A percentile compares a stretch with the other conserved stretches of the same genome.
phyloP scores from a whole-genome alignment of 2,888 invertebrate genomes.

The Monoplex corrugatus region DNA sequence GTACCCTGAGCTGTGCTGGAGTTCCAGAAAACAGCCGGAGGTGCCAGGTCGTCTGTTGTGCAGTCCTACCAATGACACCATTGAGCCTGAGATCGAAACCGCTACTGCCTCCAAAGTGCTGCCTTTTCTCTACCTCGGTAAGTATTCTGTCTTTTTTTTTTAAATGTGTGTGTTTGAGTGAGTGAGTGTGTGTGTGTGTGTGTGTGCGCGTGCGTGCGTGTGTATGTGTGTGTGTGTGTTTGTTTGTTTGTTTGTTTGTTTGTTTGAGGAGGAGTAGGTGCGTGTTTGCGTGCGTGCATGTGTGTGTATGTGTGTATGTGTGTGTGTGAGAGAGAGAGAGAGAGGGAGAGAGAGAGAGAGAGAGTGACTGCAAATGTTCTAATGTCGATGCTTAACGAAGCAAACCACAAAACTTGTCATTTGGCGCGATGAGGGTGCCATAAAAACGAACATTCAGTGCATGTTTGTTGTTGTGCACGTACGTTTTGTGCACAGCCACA shows the following conservation, averaged over 20 bases:
- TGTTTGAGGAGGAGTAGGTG: too few species aligned
- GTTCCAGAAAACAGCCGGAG: constrained; percentile 80
- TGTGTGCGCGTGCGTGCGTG: not conserved
- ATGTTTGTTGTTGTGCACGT: too few species aligned
- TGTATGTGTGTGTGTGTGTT: not conserved
- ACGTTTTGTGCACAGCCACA: too few species aligned
- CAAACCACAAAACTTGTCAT: too few species aligned
- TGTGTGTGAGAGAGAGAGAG: too few species aligned
- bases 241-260: not conserved
- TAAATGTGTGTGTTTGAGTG: constrained; percentile 14
- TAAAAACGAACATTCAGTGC: too few species aligned
- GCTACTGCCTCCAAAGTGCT: constrained; percentile 90
- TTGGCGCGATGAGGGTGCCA: too few species aligned
- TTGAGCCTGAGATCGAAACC: constrained; percentile 84
- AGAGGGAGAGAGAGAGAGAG: too few species aligned
- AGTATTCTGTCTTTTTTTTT: constrained; percentile 54
- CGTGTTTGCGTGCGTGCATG: not conserved
- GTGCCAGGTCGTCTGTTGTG: constrained; percentile 82
- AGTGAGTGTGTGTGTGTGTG: constrained; percentile 8
- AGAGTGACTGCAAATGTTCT: too few species aligned
- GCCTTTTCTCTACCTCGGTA: constrained; percentile 89
- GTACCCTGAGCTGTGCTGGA: constrained; percentile 89
- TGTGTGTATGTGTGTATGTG: not conserved
- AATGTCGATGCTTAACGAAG: too few species aligned
- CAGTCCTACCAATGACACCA: constrained; percentile 80